Percentiles rank a stretch among this genome's conserved stretches.
Conservation (phyloP, 2,113 vertebrate species). For the Raja brachyura region DNA sequence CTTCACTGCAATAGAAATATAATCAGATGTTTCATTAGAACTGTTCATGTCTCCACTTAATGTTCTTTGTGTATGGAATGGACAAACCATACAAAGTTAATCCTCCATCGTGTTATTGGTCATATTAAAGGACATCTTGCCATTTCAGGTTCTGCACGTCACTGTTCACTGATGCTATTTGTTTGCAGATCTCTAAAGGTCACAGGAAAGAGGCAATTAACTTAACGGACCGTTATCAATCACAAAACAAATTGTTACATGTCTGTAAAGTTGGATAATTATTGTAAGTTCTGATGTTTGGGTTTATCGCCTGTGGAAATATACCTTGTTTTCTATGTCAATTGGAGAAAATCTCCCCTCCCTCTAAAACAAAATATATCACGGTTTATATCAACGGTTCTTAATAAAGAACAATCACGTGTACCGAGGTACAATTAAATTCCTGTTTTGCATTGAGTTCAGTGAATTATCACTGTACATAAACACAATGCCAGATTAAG, state of each 20-base stretch:
- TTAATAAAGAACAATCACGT: too few species aligned
- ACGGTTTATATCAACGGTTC: too few species aligned
- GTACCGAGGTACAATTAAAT: too few species aligned
- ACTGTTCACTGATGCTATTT: background rate
- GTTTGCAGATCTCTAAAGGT: background rate
- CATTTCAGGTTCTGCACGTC: background rate
- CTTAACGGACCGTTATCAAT: background rate
- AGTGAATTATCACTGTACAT: too few species aligned
- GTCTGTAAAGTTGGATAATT: background rate
- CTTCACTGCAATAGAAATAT: conserved; percentile 46
- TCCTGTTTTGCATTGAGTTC: too few species aligned
- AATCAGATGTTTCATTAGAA: conserved; percentile 42
- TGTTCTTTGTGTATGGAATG: conserved; percentile 41
- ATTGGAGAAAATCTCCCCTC: background rate
- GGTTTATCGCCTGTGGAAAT: background rate
- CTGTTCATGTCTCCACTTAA: conserved; percentile 43
- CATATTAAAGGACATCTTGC: background rate
- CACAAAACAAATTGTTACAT: background rate
- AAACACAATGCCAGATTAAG: too few species aligned
- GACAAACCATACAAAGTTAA: conserved; percentile 24
- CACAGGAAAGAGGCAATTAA: background rate
- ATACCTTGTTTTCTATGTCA: background rate
- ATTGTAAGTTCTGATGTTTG: background rate
- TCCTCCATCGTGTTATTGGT: background rate
- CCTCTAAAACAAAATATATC: background rate